Evolutionary conservation across 2,888 invertebrate species (phyloP), one percentile per base, ranked within the genome.

Genomic region (Mesorhabditis spiculigera): DNA sequence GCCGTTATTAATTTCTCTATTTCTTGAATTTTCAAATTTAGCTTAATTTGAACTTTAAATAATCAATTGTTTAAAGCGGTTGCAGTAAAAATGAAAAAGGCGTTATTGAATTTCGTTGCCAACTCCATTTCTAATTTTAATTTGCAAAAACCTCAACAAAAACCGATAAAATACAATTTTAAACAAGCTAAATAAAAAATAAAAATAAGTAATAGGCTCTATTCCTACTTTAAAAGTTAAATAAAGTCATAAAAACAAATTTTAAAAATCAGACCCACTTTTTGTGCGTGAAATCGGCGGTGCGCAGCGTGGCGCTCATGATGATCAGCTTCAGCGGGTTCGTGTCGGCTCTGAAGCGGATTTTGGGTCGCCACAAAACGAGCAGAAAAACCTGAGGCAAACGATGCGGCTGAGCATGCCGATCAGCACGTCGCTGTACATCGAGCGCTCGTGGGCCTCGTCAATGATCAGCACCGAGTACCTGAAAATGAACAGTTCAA

Each of bases 391-490:
- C 0, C 77, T 65, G 10, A 77, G 71, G 4, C 75, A 76, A 1
- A 75, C 75, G 43, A 78, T 78, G 68, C 76, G 89, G 0, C 96
- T 95, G 16, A 98, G 87, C 5, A 97, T 88, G 0, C 97, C 90
- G 50, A 97, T 91, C 28, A 98, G 88, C 73, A 98, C 94, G 85
- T 98, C 98, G 0, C 96, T 96, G 86, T 93, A 95, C 3, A 95
- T 92, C 77, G 94, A 95, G 13, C 98, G 90, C 87, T 99, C 98
- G 86, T 99, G 97, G 4, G 97, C 98, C 87, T 98, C 98, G 85
- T 98, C 98, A 63, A 98, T 90, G 73, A 98, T 92, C 5, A 98
- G 91, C 0, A 93, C 95, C 0, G 95, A 94, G 71, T 81, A 84
- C 66, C 77, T 77, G 62, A 10, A 66, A 45, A 70, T 61, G 63